Percentiles rank a stretch among this genome's conserved stretches.
Conservation (phyloP, 35 echinoderm and acorn worm genomes). For the Ophiothrix spiculata region DNA sequence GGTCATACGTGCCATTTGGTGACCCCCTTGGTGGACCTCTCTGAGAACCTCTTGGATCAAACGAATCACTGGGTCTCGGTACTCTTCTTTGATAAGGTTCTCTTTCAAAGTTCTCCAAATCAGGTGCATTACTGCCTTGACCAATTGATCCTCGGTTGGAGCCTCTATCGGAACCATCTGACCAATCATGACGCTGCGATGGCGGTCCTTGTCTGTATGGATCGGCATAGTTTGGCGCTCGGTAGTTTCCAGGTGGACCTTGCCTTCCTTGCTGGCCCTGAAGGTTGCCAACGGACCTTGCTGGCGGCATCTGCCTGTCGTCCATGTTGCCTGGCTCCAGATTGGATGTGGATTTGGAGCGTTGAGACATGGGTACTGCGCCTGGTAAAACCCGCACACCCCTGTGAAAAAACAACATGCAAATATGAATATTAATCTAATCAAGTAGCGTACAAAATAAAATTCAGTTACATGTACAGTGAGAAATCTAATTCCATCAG, state of each 20-base stretch:
- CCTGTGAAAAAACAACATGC: too few species aligned
- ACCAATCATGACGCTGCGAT: neutral
- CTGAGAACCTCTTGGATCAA: constrained; percentile 50
- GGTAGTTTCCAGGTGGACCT: constrained; percentile 16
- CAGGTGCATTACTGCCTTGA: neutral
- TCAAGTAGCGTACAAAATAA: neutral
- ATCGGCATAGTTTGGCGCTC: constrained; percentile 28
- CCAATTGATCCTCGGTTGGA: neutral
- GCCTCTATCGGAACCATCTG: constrained; percentile 24
- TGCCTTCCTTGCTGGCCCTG: constrained; percentile 42
- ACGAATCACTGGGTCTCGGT: constrained; percentile 31
- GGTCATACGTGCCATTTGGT: too few species aligned
- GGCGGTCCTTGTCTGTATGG: constrained; percentile 32
- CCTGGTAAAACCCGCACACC: constrained; percentile 12
- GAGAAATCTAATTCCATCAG: too few species aligned
- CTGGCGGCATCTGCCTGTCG: constrained; percentile 30
- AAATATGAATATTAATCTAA: too few species aligned
- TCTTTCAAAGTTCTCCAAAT: constrained; percentile 56
- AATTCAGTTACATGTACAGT: neutral
- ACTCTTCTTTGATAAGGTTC: constrained; percentile 45
- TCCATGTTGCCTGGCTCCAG: constrained; percentile 54
- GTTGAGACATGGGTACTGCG: constrained; percentile 53
- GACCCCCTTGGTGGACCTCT: constrained; percentile 31
- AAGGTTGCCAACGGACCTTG: constrained; percentile 47
- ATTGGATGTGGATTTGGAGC: constrained; percentile 86